Conservation (phyloP, 2,888 invertebrate species). For the Tenthredo mesomela region DNA sequence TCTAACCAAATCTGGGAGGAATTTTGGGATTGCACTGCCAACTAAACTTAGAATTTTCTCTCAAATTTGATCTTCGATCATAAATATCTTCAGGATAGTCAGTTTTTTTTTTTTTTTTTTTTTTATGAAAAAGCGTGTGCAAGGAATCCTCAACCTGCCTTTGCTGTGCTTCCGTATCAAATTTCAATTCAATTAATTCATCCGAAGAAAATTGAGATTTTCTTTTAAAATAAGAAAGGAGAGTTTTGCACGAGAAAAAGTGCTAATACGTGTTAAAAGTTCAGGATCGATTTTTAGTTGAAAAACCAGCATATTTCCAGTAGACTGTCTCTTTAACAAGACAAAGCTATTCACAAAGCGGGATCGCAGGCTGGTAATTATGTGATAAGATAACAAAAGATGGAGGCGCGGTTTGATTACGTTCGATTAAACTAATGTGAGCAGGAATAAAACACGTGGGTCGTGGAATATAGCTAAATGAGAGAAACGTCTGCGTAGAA, state of each 20-base stretch:
- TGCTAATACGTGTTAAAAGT: not conserved
- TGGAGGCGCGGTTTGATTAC: not conserved
- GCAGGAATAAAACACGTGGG: not conserved
- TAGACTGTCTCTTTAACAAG: not conserved
- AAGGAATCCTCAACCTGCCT: not conserved
- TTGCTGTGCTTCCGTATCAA: not conserved
- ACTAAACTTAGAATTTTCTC: not conserved
- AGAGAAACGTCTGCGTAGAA: slow-evolving; percentile 11
- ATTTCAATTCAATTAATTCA: not conserved
- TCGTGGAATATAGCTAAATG: not conserved
- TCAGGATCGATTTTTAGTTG: not conserved
- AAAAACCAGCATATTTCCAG: not conserved
- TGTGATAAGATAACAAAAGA: not conserved
- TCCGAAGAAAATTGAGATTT: not conserved
- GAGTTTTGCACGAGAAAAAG: not conserved
- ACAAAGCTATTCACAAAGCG: not conserved
- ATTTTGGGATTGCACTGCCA: no score
- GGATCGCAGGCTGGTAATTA: not conserved
- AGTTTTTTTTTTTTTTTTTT: no score
- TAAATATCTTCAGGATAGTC: not conserved
- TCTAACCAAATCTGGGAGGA: not conserved
- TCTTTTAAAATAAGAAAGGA: not conserved
- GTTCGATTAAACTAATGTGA: slow-evolving; percentile 14
- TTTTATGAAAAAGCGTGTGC: not conserved
- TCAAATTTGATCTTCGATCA: not conserved